A percentile compares a stretch with the other conserved stretches of the same genome.
These are phyloP conservation scores for Melanotaenia boesemani DNA, from an alignment of 2,797 vertebrate genomes.

Conservation along the genomic window DNA sequence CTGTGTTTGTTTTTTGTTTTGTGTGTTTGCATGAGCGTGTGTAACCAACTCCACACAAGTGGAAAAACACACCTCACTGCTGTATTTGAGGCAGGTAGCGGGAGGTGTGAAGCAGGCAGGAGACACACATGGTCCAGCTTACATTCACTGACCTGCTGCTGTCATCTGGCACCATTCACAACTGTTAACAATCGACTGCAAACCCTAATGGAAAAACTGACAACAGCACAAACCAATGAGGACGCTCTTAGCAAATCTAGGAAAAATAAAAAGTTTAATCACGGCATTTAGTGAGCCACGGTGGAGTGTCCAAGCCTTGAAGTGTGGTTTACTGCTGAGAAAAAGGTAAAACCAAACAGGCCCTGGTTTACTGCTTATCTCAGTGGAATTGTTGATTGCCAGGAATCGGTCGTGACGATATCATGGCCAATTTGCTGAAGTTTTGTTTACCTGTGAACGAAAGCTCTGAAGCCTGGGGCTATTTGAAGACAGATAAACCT, in stretches of 20 bases:
- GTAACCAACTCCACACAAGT: slow-evolving; percentile 24
- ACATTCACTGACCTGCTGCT: slow-evolving; percentile 18
- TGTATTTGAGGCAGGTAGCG: slow-evolving; percentile 12
- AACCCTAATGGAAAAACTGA: slow-evolving; percentile 19
- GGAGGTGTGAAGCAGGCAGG: slow-evolving; percentile 42
- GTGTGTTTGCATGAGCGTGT: slow-evolving; percentile 14
- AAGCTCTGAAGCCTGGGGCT: slow-evolving; percentile 32
- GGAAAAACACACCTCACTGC: slow-evolving; percentile 53
- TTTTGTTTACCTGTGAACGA: slow-evolving; percentile 32
- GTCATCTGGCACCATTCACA: slow-evolving; percentile 18
- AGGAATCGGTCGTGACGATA: not conserved
- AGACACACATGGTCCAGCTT: slow-evolving; percentile 37
- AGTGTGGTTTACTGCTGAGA: not conserved
- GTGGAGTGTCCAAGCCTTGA: not conserved
- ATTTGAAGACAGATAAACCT: slow-evolving; percentile 3
- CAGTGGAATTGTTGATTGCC: slow-evolving; percentile 15
- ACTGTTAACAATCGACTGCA: slow-evolving; percentile 40
- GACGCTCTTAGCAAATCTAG: not conserved
- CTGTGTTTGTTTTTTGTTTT: not conserved
- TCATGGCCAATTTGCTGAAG: slow-evolving; percentile 25
- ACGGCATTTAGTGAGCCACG: not conserved
- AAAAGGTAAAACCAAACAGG: not conserved
- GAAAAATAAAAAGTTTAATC: not conserved
- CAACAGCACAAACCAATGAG: not conserved
- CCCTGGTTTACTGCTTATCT: slow-evolving; percentile 1